These are phyloP conservation scores for Dryobates pubescens DNA, from an alignment of 2,797 vertebrate species.

Conservation along the genomic window DNA sequence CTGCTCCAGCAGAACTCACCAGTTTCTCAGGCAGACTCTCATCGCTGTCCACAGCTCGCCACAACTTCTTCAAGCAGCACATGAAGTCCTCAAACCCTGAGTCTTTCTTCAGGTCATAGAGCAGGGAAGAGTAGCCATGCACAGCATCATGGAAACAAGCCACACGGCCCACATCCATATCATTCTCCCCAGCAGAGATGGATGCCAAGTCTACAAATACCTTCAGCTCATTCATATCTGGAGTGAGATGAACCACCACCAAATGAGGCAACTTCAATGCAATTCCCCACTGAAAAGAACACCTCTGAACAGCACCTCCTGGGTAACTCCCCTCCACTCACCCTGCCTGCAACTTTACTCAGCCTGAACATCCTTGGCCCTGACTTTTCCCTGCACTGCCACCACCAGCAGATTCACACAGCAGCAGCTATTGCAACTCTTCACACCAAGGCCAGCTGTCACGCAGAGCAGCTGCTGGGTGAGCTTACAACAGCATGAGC, in stretches of 20 bases:
- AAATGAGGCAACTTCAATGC: not conserved
- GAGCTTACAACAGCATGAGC: not conserved
- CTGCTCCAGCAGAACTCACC: constrained; percentile 74
- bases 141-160: constrained; percentile 93
- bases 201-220: constrained; percentile 97
- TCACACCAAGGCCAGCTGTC: not conserved
- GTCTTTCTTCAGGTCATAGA: constrained; percentile 86
- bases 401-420: not conserved
- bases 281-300: not conserved
- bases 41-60: constrained; percentile 93
- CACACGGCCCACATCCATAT: constrained; percentile 94
- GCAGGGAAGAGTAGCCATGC: constrained; percentile 89
- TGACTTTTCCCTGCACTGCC: not conserved
- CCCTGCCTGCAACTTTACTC: not conserved
- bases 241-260: not conserved
- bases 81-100: constrained; percentile 83
- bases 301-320: not conserved
- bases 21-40: constrained; percentile 87
- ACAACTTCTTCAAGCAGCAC: constrained; percentile 84
- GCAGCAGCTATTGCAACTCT: not conserved
- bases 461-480: not conserved
- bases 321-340: not conserved
- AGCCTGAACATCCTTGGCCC: not conserved
- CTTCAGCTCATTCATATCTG: constrained; percentile 93
- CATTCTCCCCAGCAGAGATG: constrained; percentile 98